These are phyloP conservation scores for Babylonia areolata DNA, from an alignment of 1,140 invertebrate genomes.

Conservation along the genomic window DNA sequence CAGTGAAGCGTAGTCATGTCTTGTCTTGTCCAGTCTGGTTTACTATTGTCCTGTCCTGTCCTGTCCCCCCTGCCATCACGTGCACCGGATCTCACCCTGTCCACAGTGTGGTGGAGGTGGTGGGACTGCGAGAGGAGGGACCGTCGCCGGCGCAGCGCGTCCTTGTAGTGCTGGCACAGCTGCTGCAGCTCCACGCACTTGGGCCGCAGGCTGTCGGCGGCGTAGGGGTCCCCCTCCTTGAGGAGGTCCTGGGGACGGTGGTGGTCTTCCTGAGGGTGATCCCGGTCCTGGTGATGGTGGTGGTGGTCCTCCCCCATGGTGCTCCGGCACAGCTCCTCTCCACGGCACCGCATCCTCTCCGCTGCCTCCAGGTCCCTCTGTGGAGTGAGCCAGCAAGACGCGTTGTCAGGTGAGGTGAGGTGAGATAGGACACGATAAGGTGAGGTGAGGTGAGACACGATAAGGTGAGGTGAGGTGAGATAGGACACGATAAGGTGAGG, in stretches of 20 bases:
- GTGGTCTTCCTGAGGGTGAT: too few species aligned
- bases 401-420: too few species aligned
- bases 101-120: constrained; percentile 93
- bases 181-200: constrained; percentile 93
- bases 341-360: constrained; percentile 85
- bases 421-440: too few species aligned
- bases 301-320: too few species aligned
- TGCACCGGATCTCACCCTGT: constrained; percentile 82
- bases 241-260: too few species aligned
- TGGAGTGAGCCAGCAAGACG: too few species aligned
- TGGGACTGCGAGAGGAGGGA: constrained; percentile 87
- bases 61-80: too few species aligned
- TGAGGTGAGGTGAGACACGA: too few species aligned
- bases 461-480: too few species aligned
- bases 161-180: constrained; percentile 83
- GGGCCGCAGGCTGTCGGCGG: constrained; percentile 90
- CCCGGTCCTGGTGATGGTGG: too few species aligned
- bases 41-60: too few species aligned
- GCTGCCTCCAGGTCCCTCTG: constrained; percentile 88
- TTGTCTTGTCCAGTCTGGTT: neutral
- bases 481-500: too few species aligned
- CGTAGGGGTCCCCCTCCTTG: constrained; percentile 85
- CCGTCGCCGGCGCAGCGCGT: constrained; percentile 82
- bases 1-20: neutral
- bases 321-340: constrained; percentile 58